Evolutionary conservation across 2,113 vertebrate genomes (phyloP), one percentile per base, ranked within the genome.

Genomic region (Chaetorhynchus papuensis): DNA sequence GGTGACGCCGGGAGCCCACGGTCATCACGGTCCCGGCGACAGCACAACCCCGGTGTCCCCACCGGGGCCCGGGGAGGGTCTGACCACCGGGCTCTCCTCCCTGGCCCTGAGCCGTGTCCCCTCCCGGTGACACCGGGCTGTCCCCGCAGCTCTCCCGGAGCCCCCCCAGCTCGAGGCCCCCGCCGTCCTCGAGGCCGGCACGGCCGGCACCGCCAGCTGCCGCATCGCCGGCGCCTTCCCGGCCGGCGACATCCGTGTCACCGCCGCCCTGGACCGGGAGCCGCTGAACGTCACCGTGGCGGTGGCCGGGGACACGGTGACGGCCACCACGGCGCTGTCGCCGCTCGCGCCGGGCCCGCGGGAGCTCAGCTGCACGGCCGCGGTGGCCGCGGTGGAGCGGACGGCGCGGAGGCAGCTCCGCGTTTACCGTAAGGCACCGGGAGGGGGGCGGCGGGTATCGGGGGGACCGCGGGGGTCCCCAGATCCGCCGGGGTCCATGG

Each of bases 401-500:
- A 54, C 41, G 2, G 47, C 69, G 1, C 45, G 15, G 24, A 16
- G 8, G 33, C 52, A 8, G 45, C 45, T 90, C 77, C 64, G 28
- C 7, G 45, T 90, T 6, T 93, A 93, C 82, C 87, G 92, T 93
- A 90, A 82, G 87, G 26, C 8, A 0, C 50, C 1, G 1, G 4
- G n/a, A 1, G 2, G 2, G 8, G 13, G 1, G 3, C 30, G 1
- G 2, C 2, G 7, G 13, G 0, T 2, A 2, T 3, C 5, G 9
- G 33, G 33, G 2, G 30, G 17, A 23, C 19, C 11, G 26, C 7
- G 24, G 24, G 26, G 8, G 2, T 5, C 12, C 49, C 18, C 0
- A 27, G 53, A 53, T 11, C 35, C 42, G 2, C 0, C 2, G 2
- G 37, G 24, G 27, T 3, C 8, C 49, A 16, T 3, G 7, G 10